phyloP scores from a whole-genome alignment of 2,113 vertebrate genomes.

The Callorhinus ursinus region DNA sequence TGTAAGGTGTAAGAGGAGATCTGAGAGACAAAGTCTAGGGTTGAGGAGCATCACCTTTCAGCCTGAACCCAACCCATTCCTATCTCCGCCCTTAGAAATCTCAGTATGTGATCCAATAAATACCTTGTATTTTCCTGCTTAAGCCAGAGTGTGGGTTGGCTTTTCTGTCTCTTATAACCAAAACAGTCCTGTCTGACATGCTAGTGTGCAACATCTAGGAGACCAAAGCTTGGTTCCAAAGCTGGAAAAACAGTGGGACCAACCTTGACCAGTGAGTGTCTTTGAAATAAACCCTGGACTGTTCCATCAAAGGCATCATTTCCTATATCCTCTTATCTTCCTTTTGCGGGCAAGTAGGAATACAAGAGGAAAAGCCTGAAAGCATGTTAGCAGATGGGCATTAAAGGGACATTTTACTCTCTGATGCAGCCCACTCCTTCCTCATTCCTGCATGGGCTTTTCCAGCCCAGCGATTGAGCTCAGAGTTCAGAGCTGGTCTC shows the following conservation, averaged over 20 bases:
- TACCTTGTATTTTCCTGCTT: neutral
- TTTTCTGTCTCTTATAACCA: neutral
- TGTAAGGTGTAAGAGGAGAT: neutral
- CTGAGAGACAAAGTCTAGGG: neutral
- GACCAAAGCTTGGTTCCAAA: neutral
- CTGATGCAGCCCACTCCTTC: no score
- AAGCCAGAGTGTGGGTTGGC: neutral
- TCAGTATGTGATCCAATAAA: neutral
- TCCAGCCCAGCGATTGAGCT: neutral
- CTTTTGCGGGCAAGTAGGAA: neutral
- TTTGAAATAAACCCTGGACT: neutral
- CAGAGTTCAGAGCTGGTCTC: neutral
- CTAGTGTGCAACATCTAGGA: neutral
- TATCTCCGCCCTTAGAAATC: neutral
- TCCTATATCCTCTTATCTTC: neutral
- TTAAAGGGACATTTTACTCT: neutral
- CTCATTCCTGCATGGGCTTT: neutral
- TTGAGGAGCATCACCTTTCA: accelerated
- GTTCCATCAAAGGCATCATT: neutral
- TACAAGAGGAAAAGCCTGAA: neutral
- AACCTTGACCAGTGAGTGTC: neutral
- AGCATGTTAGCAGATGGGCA: neutral
- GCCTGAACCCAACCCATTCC: neutral
- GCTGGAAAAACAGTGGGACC: neutral
- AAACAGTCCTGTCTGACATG: neutral